A percentile compares a stretch with the other conserved stretches of the same genome.
Conservation (phyloP, 1,140 invertebrate genomes). For the Protaetia brevitarsis region DNA sequence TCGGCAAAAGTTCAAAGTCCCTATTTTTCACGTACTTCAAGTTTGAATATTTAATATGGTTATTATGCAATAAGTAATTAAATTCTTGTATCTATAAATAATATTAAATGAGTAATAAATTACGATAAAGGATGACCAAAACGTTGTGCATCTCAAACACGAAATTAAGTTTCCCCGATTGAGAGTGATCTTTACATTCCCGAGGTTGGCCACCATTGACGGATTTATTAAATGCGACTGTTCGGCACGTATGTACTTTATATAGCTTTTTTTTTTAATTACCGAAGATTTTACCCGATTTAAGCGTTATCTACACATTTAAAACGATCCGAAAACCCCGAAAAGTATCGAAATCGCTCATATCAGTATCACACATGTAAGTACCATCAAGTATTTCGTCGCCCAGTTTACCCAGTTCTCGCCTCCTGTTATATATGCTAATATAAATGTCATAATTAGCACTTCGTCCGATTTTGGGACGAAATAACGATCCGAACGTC, state of each 20-base stretch:
- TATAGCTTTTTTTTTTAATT: background rate
- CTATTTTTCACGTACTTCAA: too few relatives aligned
- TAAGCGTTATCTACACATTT: too few relatives aligned
- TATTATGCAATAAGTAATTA: too few relatives aligned
- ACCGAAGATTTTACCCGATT: background rate
- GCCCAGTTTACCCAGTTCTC: background rate
- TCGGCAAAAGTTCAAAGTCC: too few relatives aligned
- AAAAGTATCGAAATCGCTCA: conserved; percentile 1
- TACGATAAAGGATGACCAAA: too few relatives aligned
- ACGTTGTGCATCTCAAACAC: too few relatives aligned
- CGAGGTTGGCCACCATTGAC: background rate
- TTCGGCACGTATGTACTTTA: background rate
- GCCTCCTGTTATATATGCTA: background rate
- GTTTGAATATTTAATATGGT: too few relatives aligned
- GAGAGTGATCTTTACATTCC: background rate
- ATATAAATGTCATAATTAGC: conserved; percentile 6
- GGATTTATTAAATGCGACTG: conserved; percentile 9
- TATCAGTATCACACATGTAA: conserved; percentile 28
- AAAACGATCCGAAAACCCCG: background rate
- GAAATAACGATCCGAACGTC: background rate
- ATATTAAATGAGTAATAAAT: too few relatives aligned
- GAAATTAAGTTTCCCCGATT: background rate
- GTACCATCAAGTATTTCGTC: background rate
- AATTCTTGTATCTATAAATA: too few relatives aligned
- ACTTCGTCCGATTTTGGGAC: background rate